Percentiles rank a stretch among this genome's conserved stretches.
Evolutionary conservation across 2,113 vertebrate genomes (phyloP).

Genomic region (Tenebrosternarchus preto): DNA sequence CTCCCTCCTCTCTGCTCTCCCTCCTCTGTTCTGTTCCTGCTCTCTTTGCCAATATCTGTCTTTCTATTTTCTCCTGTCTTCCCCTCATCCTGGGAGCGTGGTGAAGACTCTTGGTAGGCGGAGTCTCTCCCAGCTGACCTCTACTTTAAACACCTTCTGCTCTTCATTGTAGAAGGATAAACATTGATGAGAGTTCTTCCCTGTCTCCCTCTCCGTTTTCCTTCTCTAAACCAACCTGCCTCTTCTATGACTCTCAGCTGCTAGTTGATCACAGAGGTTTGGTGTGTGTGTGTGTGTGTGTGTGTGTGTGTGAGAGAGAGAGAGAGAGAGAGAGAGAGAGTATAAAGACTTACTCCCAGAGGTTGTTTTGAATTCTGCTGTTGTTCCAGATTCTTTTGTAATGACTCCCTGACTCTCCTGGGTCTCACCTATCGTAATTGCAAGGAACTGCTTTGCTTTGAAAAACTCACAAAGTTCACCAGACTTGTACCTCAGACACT

Average conservation of each 20-base stretch:
- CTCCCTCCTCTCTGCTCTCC: conserved; percentile 11
- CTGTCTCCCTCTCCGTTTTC: neutral
- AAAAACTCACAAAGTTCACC: conserved; percentile 10
- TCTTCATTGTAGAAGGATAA: neutral
- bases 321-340: neutral
- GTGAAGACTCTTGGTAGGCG: neutral
- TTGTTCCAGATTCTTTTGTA: conserved; percentile 54
- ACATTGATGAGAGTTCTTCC: conserved; percentile 3
- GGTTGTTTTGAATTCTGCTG: conserved; percentile 36
- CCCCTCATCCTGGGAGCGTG: neutral
- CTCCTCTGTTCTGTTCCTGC: neutral
- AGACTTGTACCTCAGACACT: neutral
- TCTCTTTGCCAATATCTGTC: neutral
- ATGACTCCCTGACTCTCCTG: conserved; percentile 34
- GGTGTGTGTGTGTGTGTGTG: neutral
- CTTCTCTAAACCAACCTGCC: neutral
- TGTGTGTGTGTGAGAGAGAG: neutral
- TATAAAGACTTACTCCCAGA: conserved; percentile 24
- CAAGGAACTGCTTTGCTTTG: conserved; percentile 42
- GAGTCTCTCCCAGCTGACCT: conserved; percentile 17
- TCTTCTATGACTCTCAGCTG: conserved; percentile 10
- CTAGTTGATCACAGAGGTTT: conserved; percentile 36
- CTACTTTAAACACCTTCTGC: conserved; percentile 5
- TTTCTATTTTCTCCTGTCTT: conserved; percentile 3
- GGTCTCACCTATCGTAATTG: conserved; percentile 44